Evolutionary conservation across 2,113 vertebrate species (phyloP).

Genomic region (Otocyon megalotis): DNA sequence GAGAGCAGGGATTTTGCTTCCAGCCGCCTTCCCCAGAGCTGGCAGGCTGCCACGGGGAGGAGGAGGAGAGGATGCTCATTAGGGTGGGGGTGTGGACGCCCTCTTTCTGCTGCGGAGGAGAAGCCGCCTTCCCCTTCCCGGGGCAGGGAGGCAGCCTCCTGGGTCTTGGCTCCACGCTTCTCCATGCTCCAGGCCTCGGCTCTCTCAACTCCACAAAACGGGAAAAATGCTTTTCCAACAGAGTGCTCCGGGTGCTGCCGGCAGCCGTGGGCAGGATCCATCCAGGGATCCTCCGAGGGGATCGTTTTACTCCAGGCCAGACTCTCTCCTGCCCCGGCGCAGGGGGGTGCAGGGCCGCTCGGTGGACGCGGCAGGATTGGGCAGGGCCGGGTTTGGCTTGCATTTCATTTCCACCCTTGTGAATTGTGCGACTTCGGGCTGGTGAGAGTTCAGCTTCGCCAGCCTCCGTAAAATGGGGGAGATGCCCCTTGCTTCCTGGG

Average conservation of each 20-base stretch:
- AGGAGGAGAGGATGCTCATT: conserved; percentile 26
- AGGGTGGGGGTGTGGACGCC: neutral
- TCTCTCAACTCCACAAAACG: neutral
- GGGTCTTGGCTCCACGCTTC: neutral
- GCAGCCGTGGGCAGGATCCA: conserved; percentile 58
- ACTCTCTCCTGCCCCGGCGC: neutral
- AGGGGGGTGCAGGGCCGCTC: neutral
- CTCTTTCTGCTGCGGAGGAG: neutral
- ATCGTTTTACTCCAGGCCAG: neutral
- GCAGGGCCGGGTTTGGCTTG: neutral
- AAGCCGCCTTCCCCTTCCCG: neutral
- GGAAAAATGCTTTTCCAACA: neutral
- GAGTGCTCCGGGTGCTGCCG: neutral
- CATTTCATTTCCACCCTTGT: neutral
- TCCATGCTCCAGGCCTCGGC: neutral
- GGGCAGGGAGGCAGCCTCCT: neutral
- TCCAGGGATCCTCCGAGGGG: neutral
- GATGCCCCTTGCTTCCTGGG: too few relatives aligned
- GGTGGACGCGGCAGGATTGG: neutral
- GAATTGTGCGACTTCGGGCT: neutral
- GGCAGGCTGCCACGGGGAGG: conserved; percentile 64
- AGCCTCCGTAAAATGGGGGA: neutral
- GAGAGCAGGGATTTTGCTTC: conserved; percentile 63
- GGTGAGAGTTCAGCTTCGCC: neutral
- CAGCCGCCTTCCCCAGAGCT: conserved; percentile 50